Evolutionary conservation across 1,140 invertebrate species (phyloP).

Genomic region (Leptoteleia sp.): DNA sequence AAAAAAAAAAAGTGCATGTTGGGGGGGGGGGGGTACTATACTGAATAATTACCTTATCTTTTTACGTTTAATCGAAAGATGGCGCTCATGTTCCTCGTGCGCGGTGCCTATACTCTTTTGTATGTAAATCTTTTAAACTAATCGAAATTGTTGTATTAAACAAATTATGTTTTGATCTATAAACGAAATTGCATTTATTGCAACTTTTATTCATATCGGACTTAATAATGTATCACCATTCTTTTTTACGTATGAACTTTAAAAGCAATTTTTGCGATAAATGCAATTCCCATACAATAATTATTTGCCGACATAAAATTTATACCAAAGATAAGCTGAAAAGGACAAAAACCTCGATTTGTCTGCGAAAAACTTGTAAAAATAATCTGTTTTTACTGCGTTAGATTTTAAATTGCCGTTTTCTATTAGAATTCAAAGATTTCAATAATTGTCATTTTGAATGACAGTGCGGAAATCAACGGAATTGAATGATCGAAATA

Average conservation of each 20-base stretch:
- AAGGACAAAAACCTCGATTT: conserved; percentile 27
- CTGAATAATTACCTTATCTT: too few species aligned
- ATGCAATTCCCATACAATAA: too few species aligned
- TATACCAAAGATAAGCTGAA: conserved; percentile 58
- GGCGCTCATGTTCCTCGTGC: conserved; percentile 57
- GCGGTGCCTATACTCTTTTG: conserved; percentile 57
- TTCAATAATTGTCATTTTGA: conserved; percentile 29
- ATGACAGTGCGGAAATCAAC: conserved; percentile 17
- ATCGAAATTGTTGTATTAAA: too few species aligned
- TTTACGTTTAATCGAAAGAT: conserved; percentile 25
- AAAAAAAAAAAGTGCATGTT: too few species aligned
- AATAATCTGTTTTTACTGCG: conserved; percentile 54
- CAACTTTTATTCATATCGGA: not conserved
- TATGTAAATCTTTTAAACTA: conserved; percentile 15
- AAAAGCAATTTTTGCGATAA: conserved; percentile 8
- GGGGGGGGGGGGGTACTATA: too few species aligned
- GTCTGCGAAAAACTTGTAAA: conserved; percentile 45
- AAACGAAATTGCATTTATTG: conserved; percentile 9
- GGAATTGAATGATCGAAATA: conserved; percentile 47
- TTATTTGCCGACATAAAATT: too few species aligned
- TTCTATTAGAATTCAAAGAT: conserved; percentile 38
- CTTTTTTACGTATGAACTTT: conserved; percentile 4
- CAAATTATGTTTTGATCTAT: conserved; percentile 9
- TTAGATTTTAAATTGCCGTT: conserved; percentile 57
- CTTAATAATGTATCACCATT: not conserved